Percentiles rank a stretch among this genome's conserved stretches.
phyloP scores from a whole-genome alignment of 2,888 invertebrate species.

The Lithophane leautieri region DNA sequence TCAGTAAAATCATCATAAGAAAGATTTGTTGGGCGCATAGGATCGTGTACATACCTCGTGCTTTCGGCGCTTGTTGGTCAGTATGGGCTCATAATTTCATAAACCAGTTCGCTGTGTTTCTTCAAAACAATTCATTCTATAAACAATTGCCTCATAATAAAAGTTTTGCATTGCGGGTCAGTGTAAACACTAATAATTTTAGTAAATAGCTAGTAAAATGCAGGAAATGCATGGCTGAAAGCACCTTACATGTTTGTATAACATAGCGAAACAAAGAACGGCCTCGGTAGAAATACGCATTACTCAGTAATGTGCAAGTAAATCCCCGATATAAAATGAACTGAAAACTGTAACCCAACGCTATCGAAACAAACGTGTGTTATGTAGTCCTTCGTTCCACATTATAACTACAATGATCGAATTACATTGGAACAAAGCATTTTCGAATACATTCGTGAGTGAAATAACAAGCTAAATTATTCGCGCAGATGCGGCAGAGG shows the following conservation, averaged over 20 bases:
- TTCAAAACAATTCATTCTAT: background rate
- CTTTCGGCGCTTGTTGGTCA: background rate
- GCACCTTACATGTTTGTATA: slow-evolving; percentile 1
- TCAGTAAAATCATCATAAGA: background rate
- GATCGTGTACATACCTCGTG: background rate
- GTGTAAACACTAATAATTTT: slow-evolving; percentile 1
- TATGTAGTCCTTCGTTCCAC: slow-evolving; percentile 41
- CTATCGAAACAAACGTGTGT: slow-evolving; percentile 44
- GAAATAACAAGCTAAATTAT: slow-evolving; percentile 68
- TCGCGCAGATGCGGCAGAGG: slow-evolving; percentile 55
- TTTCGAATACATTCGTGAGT: slow-evolving; percentile 36
- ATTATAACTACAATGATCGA: slow-evolving; percentile 41
- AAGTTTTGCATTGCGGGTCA: background rate
- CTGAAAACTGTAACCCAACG: slow-evolving; percentile 39
- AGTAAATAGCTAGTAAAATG: slow-evolving; percentile 19
- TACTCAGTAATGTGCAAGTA: slow-evolving; percentile 24
- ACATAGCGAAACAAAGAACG: slow-evolving; percentile 7
- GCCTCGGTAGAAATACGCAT: slow-evolving; percentile 12
- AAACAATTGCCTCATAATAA: background rate
- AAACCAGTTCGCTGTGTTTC: background rate
- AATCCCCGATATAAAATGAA: slow-evolving; percentile 10
- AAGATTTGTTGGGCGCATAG: background rate
- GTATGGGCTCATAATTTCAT: background rate
- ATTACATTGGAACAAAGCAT: slow-evolving; percentile 58
- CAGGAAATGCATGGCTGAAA: slow-evolving; percentile 13